Evolutionary conservation across 2,888 invertebrate species (phyloP).

Genomic region (Zeuzera pyrina): DNA sequence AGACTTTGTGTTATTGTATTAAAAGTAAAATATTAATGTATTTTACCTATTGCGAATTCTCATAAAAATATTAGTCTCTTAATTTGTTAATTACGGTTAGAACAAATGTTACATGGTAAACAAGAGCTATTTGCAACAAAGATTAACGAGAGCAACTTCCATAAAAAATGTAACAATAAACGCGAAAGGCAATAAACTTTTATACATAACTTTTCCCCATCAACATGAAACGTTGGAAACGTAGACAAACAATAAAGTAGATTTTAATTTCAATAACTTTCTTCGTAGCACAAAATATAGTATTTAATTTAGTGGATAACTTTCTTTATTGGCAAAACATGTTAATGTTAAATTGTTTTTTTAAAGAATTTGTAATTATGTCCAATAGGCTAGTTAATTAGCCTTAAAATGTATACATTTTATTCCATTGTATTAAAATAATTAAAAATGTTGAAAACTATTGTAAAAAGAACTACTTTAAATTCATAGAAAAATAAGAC

Average conservation of each 20-base stretch:
- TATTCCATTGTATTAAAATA: too few relatives aligned
- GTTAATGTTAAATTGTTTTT: too few relatives aligned
- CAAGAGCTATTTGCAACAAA: conserved; percentile 28
- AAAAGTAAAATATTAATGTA: neutral
- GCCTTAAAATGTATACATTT: too few relatives aligned
- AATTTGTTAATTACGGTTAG: conserved; percentile 47
- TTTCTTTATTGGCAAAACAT: too few relatives aligned
- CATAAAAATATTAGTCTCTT: too few relatives aligned
- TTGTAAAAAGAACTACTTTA: too few relatives aligned
- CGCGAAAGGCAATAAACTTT: conserved; percentile 17
- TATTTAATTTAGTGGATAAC: too few relatives aligned
- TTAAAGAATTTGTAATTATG: too few relatives aligned
- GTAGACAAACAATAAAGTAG: conserved; percentile 1
- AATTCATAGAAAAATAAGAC: too few relatives aligned
- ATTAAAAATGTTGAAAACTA: too few relatives aligned
- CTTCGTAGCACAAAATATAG: too few relatives aligned
- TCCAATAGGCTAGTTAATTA: too few relatives aligned
- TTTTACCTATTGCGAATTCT: neutral
- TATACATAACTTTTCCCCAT: conserved; percentile 14
- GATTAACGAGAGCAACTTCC: conserved; percentile 43
- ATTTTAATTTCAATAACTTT: conserved; percentile 2
- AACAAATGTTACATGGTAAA: conserved; percentile 46
- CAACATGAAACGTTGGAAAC: conserved; percentile 10
- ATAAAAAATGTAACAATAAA: conserved; percentile 33
- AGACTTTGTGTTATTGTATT: neutral